phyloP scores from a whole-genome alignment of 2,113 vertebrate genomes.

The Morone chrysops region DNA sequence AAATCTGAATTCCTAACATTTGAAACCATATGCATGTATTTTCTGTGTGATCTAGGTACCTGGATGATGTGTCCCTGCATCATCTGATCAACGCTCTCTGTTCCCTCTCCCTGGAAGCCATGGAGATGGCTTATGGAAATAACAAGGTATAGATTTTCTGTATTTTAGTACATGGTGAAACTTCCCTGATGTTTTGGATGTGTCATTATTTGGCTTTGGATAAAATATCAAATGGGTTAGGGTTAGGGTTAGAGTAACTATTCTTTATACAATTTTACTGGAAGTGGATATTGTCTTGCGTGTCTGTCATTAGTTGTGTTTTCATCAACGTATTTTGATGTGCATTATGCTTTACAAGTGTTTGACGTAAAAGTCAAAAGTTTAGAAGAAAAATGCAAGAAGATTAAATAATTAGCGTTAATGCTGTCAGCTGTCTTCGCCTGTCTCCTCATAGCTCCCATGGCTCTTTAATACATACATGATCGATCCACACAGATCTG shows the following conservation, averaged over 20 bases:
- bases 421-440: too few relatives aligned
- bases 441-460: too few relatives aligned
- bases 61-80: slow-evolving; percentile 99
- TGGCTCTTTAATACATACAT: too few relatives aligned
- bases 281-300: background rate
- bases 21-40: background rate
- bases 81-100: slow-evolving; percentile 99
- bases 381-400: too few relatives aligned
- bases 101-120: slow-evolving; percentile 97
- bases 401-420: too few relatives aligned
- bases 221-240: background rate
- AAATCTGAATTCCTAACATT: background rate
- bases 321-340: too few relatives aligned
- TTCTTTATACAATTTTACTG: background rate
- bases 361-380: too few relatives aligned
- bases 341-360: too few relatives aligned
- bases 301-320: background rate
- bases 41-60: slow-evolving; percentile 85
- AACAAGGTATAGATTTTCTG: slow-evolving; percentile 88
- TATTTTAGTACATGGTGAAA: background rate
- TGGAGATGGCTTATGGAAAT: slow-evolving; percentile 99
- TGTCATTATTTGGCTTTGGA: background rate
- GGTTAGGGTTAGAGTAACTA: background rate
- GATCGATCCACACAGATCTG: too few relatives aligned
- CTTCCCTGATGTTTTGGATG: background rate